A percentile compares a stretch with the other conserved stretches of the same genome.
These are phyloP conservation scores for Irena cyanogastra DNA, from an alignment of 2,113 vertebrate genomes.

Conservation along the genomic window DNA sequence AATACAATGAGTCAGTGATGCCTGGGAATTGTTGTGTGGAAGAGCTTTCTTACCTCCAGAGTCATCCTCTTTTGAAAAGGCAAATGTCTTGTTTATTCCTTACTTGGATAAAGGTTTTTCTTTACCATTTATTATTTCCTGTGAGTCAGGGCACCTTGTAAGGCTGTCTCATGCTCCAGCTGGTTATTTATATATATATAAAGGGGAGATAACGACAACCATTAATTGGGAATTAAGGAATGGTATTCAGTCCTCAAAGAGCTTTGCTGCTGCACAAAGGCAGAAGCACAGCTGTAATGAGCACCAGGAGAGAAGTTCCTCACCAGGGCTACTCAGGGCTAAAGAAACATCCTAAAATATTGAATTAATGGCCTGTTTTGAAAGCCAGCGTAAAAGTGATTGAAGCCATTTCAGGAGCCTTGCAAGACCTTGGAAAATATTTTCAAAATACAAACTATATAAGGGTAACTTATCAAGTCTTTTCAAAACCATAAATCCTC, in stretches of 20 bases:
- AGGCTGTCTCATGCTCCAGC: neutral
- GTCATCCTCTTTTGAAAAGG: neutral
- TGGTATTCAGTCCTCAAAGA: neutral
- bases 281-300: neutral
- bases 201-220: neutral
- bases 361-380: neutral
- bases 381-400: neutral
- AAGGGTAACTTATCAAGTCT: neutral
- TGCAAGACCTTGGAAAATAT: neutral
- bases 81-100: neutral
- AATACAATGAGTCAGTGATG: neutral
- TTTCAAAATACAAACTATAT: neutral
- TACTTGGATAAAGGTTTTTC: neutral
- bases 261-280: neutral
- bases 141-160: conserved; percentile 5
- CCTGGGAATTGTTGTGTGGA: neutral
- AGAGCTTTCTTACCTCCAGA: neutral
- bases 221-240: conserved; percentile 14
- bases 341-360: neutral
- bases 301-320: neutral
- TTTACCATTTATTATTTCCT: neutral
- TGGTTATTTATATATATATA: neutral
- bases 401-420: neutral
- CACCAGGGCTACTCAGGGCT: neutral
- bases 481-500: neutral